Evolutionary conservation across 2,113 vertebrate genomes (phyloP).

Genomic region (Eulemur rufifrons): DNA sequence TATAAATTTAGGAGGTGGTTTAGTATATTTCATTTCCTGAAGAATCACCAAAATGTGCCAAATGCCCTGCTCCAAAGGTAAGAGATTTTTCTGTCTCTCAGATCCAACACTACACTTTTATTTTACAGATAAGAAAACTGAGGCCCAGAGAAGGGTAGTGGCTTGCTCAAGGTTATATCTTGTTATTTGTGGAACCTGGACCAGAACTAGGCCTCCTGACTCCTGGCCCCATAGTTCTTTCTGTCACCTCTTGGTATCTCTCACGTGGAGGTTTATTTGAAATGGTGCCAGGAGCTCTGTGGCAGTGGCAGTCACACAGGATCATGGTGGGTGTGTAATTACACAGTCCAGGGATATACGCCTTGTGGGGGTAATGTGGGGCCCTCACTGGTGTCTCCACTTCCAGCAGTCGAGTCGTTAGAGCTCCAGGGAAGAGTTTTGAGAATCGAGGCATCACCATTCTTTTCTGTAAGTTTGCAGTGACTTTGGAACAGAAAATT

Average conservation of each 20-base stretch:
- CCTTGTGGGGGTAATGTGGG: background rate
- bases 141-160: background rate
- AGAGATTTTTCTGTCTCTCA: background rate
- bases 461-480: conserved; percentile 5
- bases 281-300: background rate
- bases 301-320: background rate
- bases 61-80: background rate
- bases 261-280: conserved; percentile 39
- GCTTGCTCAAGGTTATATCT: conserved; percentile 21
- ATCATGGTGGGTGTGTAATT: background rate
- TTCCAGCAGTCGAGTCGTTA: background rate
- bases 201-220: conserved; percentile 14
- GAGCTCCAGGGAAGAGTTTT: background rate
- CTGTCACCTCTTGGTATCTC: background rate
- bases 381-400: background rate
- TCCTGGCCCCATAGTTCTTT: background rate
- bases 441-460: background rate
- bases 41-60: background rate
- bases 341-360: background rate
- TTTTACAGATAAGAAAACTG: conserved; percentile 29
- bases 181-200: conserved; percentile 41
- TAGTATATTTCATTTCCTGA: background rate
- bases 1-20: background rate
- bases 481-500: conserved; percentile 14
- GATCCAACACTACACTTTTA: background rate